Evolutionary conservation across 2,113 vertebrate species (phyloP).

Genomic region (Hypocryptadius cinnamomeus): DNA sequence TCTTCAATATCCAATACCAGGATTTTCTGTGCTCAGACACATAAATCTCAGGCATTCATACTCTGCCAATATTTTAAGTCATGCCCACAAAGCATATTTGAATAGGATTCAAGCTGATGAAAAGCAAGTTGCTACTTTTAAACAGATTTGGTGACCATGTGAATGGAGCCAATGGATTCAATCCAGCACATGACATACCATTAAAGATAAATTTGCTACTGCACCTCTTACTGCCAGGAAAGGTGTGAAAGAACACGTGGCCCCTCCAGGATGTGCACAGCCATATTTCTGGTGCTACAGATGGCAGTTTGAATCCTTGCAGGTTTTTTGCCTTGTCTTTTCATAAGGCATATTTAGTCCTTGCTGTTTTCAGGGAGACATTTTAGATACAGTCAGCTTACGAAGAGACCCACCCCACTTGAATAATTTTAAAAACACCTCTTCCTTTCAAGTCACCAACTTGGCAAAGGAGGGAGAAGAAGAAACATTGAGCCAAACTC

Average conservation of each 20-base stretch:
- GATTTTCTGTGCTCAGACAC: neutral
- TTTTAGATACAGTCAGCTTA: neutral
- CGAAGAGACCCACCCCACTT: neutral
- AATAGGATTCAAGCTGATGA: constrained; percentile 17
- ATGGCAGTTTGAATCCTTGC: neutral
- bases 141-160: neutral
- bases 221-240: neutral
- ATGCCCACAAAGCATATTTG: neutral
- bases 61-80: constrained; percentile 9
- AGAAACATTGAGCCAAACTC: constrained; percentile 1
- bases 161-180: neutral
- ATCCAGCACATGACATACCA: constrained; percentile 3
- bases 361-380: neutral
- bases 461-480: neutral
- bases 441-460: constrained; percentile 3
- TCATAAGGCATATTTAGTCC: neutral
- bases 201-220: neutral
- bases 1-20: neutral
- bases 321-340: neutral
- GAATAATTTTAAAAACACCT: neutral
- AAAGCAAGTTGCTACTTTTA: constrained; percentile 27
- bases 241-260: neutral
- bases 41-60: neutral
- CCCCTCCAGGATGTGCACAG: neutral
- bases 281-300: neutral